Evolutionary conservation across 35 echinoderm and acorn worm genomes (phyloP).

Genomic region (Ophiothrix spiculata): DNA sequence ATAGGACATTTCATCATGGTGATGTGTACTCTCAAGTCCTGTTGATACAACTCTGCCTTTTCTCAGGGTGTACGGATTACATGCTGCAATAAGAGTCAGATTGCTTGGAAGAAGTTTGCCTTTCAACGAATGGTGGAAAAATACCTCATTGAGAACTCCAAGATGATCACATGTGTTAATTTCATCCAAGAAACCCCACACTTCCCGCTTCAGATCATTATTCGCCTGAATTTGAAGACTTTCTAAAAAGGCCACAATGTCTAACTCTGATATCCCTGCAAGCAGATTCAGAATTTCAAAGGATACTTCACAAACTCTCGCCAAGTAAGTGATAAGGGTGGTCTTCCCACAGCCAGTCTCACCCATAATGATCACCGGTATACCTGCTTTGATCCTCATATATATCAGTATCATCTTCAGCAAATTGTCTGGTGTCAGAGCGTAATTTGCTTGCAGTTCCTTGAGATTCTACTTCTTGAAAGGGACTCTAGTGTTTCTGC

Average conservation of each 20-base stretch:
- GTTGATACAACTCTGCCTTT: background rate
- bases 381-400: constrained; percentile 33
- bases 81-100: constrained; percentile 34
- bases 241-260: constrained; percentile 19
- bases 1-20: constrained; percentile 35
- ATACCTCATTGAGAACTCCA: constrained; percentile 26
- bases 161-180: constrained; percentile 48
- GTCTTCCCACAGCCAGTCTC: constrained; percentile 53
- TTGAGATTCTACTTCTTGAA: constrained; percentile 18
- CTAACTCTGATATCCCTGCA: constrained; percentile 12
- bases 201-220: constrained; percentile 21
- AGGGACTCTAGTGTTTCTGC: constrained; percentile 14
- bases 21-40: constrained; percentile 13
- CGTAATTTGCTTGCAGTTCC: constrained; percentile 10
- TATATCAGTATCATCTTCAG: constrained; percentile 45
- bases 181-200: constrained; percentile 46
- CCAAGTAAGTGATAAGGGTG: constrained; percentile 30
- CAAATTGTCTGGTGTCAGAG: constrained; percentile 39
- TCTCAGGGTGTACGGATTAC: constrained; percentile 30
- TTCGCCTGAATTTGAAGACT: background rate
- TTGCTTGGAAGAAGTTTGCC: constrained; percentile 27
- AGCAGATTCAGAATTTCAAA: constrained; percentile 34
- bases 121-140: constrained; percentile 25
- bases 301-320: constrained; percentile 30
- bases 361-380: constrained; percentile 48